These are phyloP conservation scores for Botia kubotai DNA, from an alignment of 2,797 vertebrate species.

Conservation along the genomic window DNA sequence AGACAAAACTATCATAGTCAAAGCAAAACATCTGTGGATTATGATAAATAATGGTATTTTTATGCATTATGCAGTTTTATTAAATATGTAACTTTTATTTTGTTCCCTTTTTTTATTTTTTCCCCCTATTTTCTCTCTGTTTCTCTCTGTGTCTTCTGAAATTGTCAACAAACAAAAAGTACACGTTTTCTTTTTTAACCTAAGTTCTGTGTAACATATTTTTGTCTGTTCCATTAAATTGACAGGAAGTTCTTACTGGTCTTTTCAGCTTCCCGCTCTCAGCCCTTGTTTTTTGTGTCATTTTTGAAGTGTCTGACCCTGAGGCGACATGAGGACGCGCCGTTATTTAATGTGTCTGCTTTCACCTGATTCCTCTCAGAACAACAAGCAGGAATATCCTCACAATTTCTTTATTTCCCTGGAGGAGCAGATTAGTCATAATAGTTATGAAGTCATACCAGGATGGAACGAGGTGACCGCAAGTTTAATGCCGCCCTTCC, in stretches of 20 bases:
- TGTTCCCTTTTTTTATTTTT: not conserved
- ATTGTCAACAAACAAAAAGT: not conserved
- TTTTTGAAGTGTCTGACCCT: constrained; percentile 43
- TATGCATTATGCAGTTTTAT: too few species aligned
- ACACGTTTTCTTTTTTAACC: not conserved
- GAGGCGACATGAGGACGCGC: constrained; percentile 23
- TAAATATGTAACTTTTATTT: too few species aligned
- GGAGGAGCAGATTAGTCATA: constrained; percentile 25
- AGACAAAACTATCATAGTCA: not conserved
- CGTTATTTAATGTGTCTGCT: constrained; percentile 44
- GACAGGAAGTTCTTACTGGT: constrained; percentile 36
- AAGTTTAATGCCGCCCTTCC: constrained; percentile 38
- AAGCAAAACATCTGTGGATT: too few species aligned
- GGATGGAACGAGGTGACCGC: constrained; percentile 36
- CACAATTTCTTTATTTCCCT: constrained; percentile 38
- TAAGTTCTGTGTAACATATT: not conserved
- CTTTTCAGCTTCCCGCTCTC: constrained; percentile 38
- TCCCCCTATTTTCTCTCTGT: not conserved
- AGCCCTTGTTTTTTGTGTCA: constrained; percentile 21
- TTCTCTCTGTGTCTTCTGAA: not conserved
- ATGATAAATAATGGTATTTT: too few species aligned
- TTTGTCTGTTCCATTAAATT: constrained; percentile 20
- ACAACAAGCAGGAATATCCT: constrained; percentile 6
- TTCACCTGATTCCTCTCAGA: constrained; percentile 30
- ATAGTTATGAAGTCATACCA: constrained; percentile 7